Evolutionary conservation across 2,888 invertebrate genomes (phyloP), one percentile per base, ranked within the genome.

Genomic region (Drosophila buzzatii): DNA sequence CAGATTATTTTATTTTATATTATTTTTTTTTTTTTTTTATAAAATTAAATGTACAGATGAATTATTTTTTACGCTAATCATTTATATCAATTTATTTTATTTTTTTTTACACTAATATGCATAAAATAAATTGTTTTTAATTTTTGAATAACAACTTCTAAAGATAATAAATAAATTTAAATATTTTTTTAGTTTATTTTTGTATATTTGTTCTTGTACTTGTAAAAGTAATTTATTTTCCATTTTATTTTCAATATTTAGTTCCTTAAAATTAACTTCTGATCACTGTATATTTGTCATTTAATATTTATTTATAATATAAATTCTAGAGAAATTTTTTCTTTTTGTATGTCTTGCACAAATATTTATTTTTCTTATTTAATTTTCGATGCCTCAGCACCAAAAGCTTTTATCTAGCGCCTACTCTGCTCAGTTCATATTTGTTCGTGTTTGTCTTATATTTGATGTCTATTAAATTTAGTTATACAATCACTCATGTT

Each of bases 401-500:
- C 1, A 14, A 5, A 20, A 16, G 18, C 20, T 20, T 35, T 14
- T 35, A 8, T 16, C 16, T 20, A 16, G 39, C 37, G n/a, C 9
- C 9, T 9, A n/a, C 55, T 39, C n/a, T 10, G 37, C 27, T 18
- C 9, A 39, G 59, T 18, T 31, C 2, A 39, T 18, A 39, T 47
- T 49, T 31, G 10, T 31, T 9, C 8, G 16, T 45, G 14, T 20
- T 10, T 10, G 10, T 10, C 44, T n/a, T 3, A 14, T 42, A 23
- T 56, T 35, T 35, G 12, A 14, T 20, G 18, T 70, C 12, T 51
- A 39, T 39, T 33, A 39, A 52, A 60, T 69, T 39, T 53, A 75
- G 52, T 63, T 49, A 37, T 20, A 60, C 39, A 68, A 74, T 74
- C 69, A 61, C 39, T 76, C 80, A 79, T 68, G 57, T 61, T 59